Percentiles rank a stretch among this genome's conserved stretches.
Evolutionary conservation across 92 coral and sea anemone species (phyloP).

Genomic region (Galaxea fascicularis): DNA sequence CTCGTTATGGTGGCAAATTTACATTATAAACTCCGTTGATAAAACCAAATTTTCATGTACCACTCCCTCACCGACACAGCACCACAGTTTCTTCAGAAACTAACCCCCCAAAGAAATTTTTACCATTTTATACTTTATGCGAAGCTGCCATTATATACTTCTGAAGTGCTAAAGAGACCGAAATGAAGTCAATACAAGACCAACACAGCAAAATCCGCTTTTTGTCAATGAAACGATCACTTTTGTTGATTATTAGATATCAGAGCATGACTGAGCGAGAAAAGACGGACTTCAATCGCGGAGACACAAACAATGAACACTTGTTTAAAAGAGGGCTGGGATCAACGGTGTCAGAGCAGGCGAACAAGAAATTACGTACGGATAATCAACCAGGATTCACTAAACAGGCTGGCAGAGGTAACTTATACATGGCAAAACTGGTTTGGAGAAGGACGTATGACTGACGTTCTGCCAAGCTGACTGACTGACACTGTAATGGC

Average conservation of each 20-base stretch:
- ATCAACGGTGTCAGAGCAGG: conserved; percentile 74
- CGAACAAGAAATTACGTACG: conserved; percentile 73
- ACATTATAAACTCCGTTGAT: no score
- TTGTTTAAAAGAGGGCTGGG: conserved; percentile 80
- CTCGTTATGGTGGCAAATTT: no score
- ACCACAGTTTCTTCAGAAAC: no score
- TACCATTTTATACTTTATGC: no score
- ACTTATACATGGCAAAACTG: not conserved
- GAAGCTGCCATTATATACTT: no score
- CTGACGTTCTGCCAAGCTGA: not conserved
- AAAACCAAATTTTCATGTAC: no score
- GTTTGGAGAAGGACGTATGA: not conserved
- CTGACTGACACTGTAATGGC: not conserved
- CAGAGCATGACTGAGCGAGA: conserved; percentile 94
- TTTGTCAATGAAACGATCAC: not conserved
- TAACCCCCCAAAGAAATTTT: no score
- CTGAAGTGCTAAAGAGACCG: no score
- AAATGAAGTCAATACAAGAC: no score
- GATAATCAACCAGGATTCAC: conserved; percentile 64
- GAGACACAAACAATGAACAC: conserved; percentile 97
- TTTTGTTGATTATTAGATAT: conserved; percentile 54
- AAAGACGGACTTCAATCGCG: conserved; percentile 90
- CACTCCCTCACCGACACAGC: no score
- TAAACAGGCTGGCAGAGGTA: conserved; percentile 65
- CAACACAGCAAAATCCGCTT: no score